phyloP scores from a whole-genome alignment of 2,797 vertebrate species.

The Oceanodroma leucorhoa region DNA sequence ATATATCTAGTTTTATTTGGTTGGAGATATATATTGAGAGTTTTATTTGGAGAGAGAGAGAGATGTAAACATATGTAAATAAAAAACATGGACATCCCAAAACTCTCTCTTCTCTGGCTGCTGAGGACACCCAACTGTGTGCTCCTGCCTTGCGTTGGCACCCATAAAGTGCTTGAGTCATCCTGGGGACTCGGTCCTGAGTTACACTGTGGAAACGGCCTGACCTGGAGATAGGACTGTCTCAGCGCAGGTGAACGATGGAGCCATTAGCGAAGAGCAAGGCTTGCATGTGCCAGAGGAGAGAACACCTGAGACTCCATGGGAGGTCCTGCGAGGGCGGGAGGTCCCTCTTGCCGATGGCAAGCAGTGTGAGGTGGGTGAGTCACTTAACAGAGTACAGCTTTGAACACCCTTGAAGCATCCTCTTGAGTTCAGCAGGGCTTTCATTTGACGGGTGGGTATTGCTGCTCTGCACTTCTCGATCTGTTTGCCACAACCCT shows the following conservation, averaged over 20 bases:
- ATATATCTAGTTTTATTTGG: not conserved
- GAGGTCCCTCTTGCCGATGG: not conserved
- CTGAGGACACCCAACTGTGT: accelerated
- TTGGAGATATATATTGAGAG: not conserved
- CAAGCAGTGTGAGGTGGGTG: not conserved
- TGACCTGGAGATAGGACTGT: not conserved
- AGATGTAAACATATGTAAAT: not conserved
- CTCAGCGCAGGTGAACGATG: accelerated
- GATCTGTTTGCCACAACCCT: not conserved
- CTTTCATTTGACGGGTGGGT: not conserved
- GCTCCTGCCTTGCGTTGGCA: not conserved
- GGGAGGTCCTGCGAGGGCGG: not conserved
- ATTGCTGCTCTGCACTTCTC: not conserved
- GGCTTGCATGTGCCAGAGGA: not conserved
- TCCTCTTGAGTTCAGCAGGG: not conserved
- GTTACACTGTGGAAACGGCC: not conserved
- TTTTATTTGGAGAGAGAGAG: not conserved
- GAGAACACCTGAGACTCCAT: not conserved
- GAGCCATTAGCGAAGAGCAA: not conserved
- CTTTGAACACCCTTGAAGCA: not conserved
- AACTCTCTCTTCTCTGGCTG: not conserved
- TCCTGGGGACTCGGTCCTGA: not conserved
- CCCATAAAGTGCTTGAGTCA: not conserved
- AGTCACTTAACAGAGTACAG: not conserved
- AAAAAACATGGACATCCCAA: not conserved